Conservation (phyloP, 2,113 vertebrate genomes). For the Pelodiscus sinensis region DNA sequence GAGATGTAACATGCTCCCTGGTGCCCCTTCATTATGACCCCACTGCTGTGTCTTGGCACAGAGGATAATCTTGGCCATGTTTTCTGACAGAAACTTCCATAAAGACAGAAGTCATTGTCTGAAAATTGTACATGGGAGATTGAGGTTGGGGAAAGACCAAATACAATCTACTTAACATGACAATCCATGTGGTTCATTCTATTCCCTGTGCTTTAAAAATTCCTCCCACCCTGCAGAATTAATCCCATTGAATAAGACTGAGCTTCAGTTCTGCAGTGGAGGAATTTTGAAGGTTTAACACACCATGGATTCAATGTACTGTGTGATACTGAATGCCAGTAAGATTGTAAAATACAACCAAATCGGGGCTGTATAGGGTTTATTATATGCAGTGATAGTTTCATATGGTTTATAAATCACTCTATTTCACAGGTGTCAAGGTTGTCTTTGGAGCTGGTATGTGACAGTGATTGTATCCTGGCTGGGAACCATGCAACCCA, state of each 20-base stretch:
- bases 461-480: neutral
- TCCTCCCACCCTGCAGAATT: neutral
- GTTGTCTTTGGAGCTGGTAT: constrained; percentile 20
- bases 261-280: neutral
- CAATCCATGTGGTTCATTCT: neutral
- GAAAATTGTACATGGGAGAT: neutral
- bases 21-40: neutral
- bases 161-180: neutral
- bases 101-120: neutral
- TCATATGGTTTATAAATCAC: constrained; percentile 64
- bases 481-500: neutral
- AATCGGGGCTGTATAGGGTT: constrained; percentile 32
- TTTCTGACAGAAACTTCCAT: neutral
- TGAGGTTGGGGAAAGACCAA: neutral
- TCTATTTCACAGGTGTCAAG: constrained; percentile 23
- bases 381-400: constrained; percentile 36
- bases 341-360: constrained; percentile 36
- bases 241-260: neutral
- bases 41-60: neutral
- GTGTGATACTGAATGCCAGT: neutral
- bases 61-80: neutral
- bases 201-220: neutral
- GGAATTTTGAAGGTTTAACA: neutral
- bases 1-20: neutral
- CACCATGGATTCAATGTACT: neutral